A percentile compares a stretch with the other conserved stretches of the same genome.
phyloP scores from a whole-genome alignment of 2,888 invertebrate species.

The Abrostola tripartita region DNA sequence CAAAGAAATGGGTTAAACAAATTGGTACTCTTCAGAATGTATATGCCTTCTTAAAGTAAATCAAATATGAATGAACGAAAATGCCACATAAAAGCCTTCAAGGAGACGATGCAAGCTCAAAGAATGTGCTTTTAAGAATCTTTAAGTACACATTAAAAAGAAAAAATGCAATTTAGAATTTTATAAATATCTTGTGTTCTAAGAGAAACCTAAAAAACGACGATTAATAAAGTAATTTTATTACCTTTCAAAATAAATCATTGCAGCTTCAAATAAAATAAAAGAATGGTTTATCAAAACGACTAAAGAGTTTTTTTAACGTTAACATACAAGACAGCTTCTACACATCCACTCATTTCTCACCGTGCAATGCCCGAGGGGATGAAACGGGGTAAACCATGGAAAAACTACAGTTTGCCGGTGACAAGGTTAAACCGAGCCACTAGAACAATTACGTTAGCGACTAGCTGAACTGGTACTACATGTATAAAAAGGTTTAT shows the following conservation, averaged over 20 bases:
- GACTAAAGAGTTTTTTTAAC: background rate
- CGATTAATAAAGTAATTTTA: too few species aligned
- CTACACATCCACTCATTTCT: background rate
- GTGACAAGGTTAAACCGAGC: background rate
- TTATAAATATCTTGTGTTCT: too few species aligned
- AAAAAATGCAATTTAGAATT: constrained; percentile 7
- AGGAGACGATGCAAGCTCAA: constrained; percentile 33
- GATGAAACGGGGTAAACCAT: background rate
- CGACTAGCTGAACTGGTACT: background rate
- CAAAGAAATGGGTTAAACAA: constrained; percentile 26
- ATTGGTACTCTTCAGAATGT: constrained; percentile 15
- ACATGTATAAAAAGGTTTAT: too few species aligned
- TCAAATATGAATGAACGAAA: constrained; percentile 59
- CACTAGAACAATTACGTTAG: background rate
- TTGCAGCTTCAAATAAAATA: background rate
- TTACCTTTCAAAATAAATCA: too few species aligned
- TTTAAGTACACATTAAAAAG: constrained; percentile 25
- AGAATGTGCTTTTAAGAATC: constrained; percentile 41
- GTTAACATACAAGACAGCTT: background rate
- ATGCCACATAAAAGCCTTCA: constrained; percentile 53
- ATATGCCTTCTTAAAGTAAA: constrained; percentile 50
- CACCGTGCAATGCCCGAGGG: background rate
- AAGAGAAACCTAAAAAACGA: too few species aligned
- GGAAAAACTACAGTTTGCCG: background rate
- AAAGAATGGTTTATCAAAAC: background rate